phyloP scores from a whole-genome alignment of 2,888 invertebrate species.

The Cepaea hortensis region DNA sequence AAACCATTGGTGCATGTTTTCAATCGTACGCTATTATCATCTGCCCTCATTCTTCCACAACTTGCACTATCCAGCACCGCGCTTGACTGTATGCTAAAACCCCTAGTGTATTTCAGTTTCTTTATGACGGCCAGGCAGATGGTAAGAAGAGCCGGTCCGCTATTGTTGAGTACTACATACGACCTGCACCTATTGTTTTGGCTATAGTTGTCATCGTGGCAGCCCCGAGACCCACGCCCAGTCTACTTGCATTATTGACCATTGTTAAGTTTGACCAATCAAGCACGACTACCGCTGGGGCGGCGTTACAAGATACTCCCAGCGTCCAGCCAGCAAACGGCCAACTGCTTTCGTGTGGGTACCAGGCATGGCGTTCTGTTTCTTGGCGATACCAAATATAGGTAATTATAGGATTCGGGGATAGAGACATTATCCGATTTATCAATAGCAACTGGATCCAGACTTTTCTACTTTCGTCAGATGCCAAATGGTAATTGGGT shows the following conservation, averaged over 20 bases:
- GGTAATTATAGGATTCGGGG: too few species aligned
- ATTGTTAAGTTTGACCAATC: slow-evolving; percentile 27
- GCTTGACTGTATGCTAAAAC: neutral
- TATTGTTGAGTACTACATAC: slow-evolving; percentile 18
- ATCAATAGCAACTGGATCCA: too few species aligned
- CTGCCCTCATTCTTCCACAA: neutral
- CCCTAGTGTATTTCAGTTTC: slow-evolving; percentile 13
- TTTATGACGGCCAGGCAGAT: slow-evolving; percentile 16
- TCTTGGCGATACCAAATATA: too few species aligned
- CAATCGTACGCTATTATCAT: slow-evolving; percentile 14
- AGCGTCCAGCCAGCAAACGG: too few species aligned
- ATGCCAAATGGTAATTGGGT: too few species aligned
- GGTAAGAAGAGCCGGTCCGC: neutral
- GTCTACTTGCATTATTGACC: slow-evolving; percentile 2
- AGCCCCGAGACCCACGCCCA: neutral
- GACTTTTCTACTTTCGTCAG: too few species aligned
- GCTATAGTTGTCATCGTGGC: slow-evolving; percentile 1
- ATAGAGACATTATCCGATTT: too few species aligned
- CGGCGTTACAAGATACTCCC: too few species aligned
- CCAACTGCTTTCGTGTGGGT: too few species aligned
- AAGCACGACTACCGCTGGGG: neutral
- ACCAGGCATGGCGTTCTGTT: too few species aligned
- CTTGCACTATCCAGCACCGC: neutral
- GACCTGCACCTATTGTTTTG: slow-evolving; percentile 21
- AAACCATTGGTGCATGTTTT: neutral